Percentiles rank a stretch among this genome's conserved stretches.
These are phyloP conservation scores for Latrodectus hesperus DNA, from an alignment of 2,888 invertebrate species.

Conservation along the genomic window DNA sequence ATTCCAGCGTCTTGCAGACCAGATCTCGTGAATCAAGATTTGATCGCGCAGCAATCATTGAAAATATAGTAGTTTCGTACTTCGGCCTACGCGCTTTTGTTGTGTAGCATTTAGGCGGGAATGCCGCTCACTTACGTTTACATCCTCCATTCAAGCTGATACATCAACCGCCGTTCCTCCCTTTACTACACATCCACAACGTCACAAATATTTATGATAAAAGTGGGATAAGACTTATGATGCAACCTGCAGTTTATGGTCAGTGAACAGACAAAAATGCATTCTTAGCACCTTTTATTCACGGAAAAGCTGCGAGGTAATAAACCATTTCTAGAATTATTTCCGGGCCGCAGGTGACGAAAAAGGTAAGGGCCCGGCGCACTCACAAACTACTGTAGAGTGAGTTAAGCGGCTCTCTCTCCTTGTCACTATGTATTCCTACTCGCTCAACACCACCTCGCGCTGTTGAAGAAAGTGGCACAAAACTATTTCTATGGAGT, in stretches of 20 bases:
- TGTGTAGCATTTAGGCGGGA: slow-evolving; percentile 68
- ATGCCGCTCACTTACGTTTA: slow-evolving; percentile 67
- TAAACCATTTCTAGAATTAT: slow-evolving; percentile 11
- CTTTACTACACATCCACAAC: slow-evolving; percentile 48
- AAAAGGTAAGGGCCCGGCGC: slow-evolving; percentile 48
- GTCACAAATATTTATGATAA: slow-evolving; percentile 17
- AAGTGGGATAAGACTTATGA: too few species aligned
- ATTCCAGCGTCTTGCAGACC: too few species aligned
- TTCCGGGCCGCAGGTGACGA: slow-evolving; percentile 20
- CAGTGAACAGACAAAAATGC: too few species aligned
- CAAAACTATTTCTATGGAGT: slow-evolving; percentile 69
- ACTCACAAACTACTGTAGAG: slow-evolving; percentile 56
- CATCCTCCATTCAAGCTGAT: slow-evolving; percentile 68
- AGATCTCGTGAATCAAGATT: slow-evolving; percentile 1
- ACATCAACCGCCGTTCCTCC: slow-evolving; percentile 12
- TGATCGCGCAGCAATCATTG: neutral
- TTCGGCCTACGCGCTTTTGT: slow-evolving; percentile 68
- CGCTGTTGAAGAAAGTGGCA: slow-evolving; percentile 56
- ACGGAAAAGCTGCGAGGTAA: too few species aligned
- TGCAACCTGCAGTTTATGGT: too few species aligned
- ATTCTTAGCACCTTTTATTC: too few species aligned
- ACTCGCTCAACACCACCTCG: slow-evolving; percentile 55
- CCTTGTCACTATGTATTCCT: slow-evolving; percentile 63
- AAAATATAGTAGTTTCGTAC: slow-evolving; percentile 1
- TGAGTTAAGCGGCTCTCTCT: slow-evolving; percentile 50